phyloP scores from a whole-genome alignment of 2,888 invertebrate genomes.

The Doris montereyensis region DNA sequence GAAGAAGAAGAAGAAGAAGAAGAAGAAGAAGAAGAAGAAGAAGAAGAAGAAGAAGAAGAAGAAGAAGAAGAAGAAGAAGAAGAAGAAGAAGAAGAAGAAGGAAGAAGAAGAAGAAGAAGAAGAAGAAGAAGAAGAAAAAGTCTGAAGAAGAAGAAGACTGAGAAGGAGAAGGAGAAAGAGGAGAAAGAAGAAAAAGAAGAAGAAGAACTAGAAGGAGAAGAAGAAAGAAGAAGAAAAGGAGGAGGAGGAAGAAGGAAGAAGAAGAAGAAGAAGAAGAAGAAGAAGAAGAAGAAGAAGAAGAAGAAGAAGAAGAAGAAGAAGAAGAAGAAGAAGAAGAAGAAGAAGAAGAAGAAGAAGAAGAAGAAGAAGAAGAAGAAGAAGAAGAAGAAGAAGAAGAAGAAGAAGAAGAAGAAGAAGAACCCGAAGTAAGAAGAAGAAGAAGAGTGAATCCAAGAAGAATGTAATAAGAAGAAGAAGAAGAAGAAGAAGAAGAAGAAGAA shows the following conservation, averaged over 20 bases:
- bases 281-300: background rate
- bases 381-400: background rate
- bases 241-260: background rate
- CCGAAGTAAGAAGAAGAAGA: no score
- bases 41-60: background rate
- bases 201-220: no score
- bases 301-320: background rate
- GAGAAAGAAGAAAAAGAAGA: background rate
- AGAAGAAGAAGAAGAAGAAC: background rate
- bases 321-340: background rate
- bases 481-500: background rate
- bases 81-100: slow-evolving; percentile 12
- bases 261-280: background rate
- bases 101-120: slow-evolving; percentile 1
- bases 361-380: background rate
- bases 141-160: slow-evolving; percentile 2
- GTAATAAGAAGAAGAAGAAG: no score
- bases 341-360: background rate
- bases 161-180: slow-evolving; percentile 2
- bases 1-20: background rate
- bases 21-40: background rate
- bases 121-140: slow-evolving; percentile 9
- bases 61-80: background rate
- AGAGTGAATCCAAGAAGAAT: no score
- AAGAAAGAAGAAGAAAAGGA: no score